Base-by-base conservation (phyloP, 2,113 vertebrate genomes). In the Corvus moneduloides region DNA sequence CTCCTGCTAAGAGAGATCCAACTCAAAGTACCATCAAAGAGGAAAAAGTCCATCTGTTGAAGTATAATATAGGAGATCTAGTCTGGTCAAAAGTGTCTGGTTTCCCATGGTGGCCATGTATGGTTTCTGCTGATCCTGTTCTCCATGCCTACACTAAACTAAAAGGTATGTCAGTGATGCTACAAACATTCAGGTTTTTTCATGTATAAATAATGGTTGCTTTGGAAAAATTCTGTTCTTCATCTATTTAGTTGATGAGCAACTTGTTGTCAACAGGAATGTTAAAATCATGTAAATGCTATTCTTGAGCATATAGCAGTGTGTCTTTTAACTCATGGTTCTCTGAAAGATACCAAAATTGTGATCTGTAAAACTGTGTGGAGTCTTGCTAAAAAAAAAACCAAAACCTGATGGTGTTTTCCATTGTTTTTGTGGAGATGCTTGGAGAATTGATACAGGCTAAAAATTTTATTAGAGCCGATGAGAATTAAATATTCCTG, bases 81-180 rank as follows among this genome's bases (percentile, higher is more conserved):
- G 99, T 99, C 59, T 99, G 99, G 99, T 98, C 99, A 44, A 99
- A 99, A 95, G 99, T 99, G 82, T 98, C 98, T 3, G 99, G 99
- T 44, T 99, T 99, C 96, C 99, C 99, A 2, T 99, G 99, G 99
- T 99, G 99, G 99, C 99, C 99, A 1, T 99, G 99, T 96, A 99
- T 99, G 98, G 98, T 99, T 90, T 99, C 99, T 95, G 98, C 98
- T 32, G 99, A 99, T 93, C 99, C 99, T 5, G 98, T 99, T 46
- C 98, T 98, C 58, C 98, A 98, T 89, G 96, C 82, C 90, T 98
- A 99, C 93, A 98, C 99, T 93, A 99, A 98, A 93, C 98, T 98
- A 59, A 99, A 99, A 98, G 98, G 99, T 99, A 98, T 15, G 94
- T 84, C 22, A 23, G 8, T 44, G 28, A 37, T 64, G 46, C 52